phyloP scores from a whole-genome alignment of 2,113 vertebrate species.

The Proterorhinus semilunaris region DNA sequence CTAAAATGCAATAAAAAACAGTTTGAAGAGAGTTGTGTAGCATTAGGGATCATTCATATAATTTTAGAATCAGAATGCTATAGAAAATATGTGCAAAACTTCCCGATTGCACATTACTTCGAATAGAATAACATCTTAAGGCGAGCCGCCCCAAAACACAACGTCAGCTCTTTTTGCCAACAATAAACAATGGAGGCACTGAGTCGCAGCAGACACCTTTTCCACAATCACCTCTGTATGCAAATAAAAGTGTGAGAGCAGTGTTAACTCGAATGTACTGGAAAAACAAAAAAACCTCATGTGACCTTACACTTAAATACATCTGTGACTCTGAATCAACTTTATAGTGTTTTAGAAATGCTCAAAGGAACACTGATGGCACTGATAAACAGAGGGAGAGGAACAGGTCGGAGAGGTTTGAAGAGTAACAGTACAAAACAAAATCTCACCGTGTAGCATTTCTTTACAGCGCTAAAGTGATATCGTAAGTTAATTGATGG shows the following conservation, averaged over 20 bases:
- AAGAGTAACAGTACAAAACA: too few relatives aligned
- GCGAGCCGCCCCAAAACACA: neutral
- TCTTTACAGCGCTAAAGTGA: neutral
- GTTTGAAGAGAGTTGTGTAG: too few relatives aligned
- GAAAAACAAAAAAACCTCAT: neutral
- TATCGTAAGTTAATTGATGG: neutral
- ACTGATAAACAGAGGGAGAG: neutral
- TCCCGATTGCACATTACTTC: too few relatives aligned
- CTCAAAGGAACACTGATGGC: neutral
- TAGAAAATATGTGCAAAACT: too few relatives aligned
- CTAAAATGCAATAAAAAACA: too few relatives aligned
- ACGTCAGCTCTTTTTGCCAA: neutral
- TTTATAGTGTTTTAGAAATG: neutral
- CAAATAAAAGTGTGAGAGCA: neutral
- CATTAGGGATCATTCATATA: too few relatives aligned
- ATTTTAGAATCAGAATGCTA: too few relatives aligned
- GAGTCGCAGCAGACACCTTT: neutral
- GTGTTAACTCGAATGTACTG: neutral
- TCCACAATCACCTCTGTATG: neutral
- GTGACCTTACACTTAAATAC: neutral
- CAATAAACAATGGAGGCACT: neutral
- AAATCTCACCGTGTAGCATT: too few relatives aligned
- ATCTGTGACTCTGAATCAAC: neutral
- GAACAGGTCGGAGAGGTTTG: slow-evolving; percentile 17
- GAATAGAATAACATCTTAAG: too few relatives aligned